Conservation (phyloP, 1,140 invertebrate genomes). For the Sarcophaga bullata region DNA sequence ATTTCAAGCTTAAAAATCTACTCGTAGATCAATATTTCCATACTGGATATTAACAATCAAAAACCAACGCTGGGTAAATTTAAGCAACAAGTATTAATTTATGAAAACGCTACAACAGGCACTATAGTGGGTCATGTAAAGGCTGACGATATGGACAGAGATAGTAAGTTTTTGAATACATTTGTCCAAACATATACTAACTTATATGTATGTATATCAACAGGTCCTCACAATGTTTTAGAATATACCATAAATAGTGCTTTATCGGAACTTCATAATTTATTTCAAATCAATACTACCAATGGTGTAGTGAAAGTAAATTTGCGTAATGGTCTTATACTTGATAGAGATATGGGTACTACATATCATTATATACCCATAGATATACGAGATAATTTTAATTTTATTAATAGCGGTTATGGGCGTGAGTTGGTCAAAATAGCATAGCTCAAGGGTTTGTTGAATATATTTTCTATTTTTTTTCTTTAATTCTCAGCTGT, state of each 20-base stretch:
- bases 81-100: conserved; percentile 58
- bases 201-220: conserved; percentile 42
- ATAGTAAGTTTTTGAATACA: conserved; percentile 59
- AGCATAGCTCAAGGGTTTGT: neutral
- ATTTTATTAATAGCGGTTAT: conserved; percentile 35
- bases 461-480: conserved; percentile 5
- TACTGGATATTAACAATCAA: conserved; percentile 69
- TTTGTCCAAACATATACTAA: neutral
- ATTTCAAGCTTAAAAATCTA: neutral
- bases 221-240: conserved; percentile 64
- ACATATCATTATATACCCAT: conserved; percentile 66
- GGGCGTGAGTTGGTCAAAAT: conserved; percentile 28
- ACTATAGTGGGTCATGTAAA: conserved; percentile 61
- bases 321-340: conserved; percentile 58
- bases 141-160: conserved; percentile 68
- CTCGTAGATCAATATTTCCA: conserved; percentile 67
- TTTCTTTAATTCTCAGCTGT: conserved; percentile 19
- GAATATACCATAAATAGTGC: conserved; percentile 61
- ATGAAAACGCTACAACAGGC: conserved; percentile 62
- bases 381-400: conserved; percentile 67
- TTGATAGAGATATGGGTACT: conserved; percentile 67
- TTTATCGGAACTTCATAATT: conserved; percentile 57
- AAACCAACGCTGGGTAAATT: conserved; percentile 56
- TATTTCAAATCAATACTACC: conserved; percentile 66
- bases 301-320: conserved; percentile 65